Percentiles rank a stretch among this genome's conserved stretches.
These are phyloP conservation scores for Cataglyphis livida DNA, from an alignment of 2,888 invertebrate species.

Conservation along the genomic window DNA sequence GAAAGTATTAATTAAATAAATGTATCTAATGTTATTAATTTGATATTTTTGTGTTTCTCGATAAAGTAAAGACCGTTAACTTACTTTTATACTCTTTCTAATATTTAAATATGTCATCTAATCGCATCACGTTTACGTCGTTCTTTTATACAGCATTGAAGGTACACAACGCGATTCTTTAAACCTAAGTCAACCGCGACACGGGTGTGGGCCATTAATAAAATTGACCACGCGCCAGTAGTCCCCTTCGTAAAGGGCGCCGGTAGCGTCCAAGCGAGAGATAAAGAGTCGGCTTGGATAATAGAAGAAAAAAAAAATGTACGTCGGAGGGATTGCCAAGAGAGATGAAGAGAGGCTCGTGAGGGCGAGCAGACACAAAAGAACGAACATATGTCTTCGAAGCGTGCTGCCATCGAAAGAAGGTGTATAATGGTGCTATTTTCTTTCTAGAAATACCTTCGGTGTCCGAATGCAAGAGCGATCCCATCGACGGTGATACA, in stretches of 20 bases:
- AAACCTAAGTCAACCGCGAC: slow-evolving; percentile 32
- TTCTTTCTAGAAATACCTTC: slow-evolving; percentile 7
- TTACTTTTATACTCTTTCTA: background rate
- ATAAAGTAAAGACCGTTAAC: background rate
- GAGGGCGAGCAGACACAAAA: slow-evolving; percentile 59
- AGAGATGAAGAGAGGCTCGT: slow-evolving; percentile 25
- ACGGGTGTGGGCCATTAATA: slow-evolving; percentile 74
- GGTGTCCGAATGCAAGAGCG: slow-evolving; percentile 14
- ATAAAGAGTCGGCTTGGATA: slow-evolving; percentile 40
- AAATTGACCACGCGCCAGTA: slow-evolving; percentile 77
- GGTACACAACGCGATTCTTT: slow-evolving; percentile 10
- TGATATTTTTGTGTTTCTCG: background rate
- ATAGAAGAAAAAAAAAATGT: slow-evolving; percentile 49
- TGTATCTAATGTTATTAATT: background rate
- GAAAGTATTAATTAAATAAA: background rate
- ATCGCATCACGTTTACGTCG: slow-evolving; percentile 4
- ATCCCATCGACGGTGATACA: slow-evolving; percentile 53
- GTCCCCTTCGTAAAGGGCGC: slow-evolving; percentile 47
- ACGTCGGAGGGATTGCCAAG: slow-evolving; percentile 11
- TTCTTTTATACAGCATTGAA: slow-evolving; percentile 1
- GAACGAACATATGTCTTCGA: slow-evolving; percentile 70
- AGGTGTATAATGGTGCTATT: slow-evolving; percentile 40
- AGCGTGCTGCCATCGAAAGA: slow-evolving; percentile 60
- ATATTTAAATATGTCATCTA: slow-evolving; percentile 7
- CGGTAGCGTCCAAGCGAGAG: slow-evolving; percentile 37